Conservation (phyloP, 2,888 invertebrate species). For the Mythimna albipuncta region DNA sequence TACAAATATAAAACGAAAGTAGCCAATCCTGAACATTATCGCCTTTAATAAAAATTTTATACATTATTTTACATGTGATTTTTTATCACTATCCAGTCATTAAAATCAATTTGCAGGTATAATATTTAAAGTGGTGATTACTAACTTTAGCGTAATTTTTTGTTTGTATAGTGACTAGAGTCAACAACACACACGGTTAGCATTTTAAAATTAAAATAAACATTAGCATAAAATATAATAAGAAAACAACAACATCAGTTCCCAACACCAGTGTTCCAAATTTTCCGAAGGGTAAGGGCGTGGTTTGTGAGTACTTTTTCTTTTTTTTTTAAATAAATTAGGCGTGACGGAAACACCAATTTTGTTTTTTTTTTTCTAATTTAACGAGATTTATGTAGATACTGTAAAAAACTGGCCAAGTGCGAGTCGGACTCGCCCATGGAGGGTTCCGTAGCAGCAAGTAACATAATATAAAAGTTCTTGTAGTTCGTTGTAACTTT, state of each 20-base stretch:
- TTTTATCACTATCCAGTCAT: no score
- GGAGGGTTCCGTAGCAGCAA: no score
- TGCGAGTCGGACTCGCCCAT: no score
- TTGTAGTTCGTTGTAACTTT: no score
- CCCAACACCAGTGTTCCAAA: not conserved
- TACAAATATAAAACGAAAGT: not conserved
- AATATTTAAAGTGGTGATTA: not conserved
- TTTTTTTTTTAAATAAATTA: not conserved
- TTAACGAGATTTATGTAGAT: no score
- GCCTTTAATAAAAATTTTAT: not conserved
- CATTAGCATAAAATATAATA: not conserved
- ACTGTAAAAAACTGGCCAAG: no score
- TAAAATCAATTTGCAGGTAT: no score
- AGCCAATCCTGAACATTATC: not conserved
- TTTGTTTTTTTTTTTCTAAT: no score
- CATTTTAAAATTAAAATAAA: slow-evolving; percentile 1
- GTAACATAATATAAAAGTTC: no score
- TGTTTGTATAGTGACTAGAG: slow-evolving; percentile 29
- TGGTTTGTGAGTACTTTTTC: not conserved
- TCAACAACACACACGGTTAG: not conserved
- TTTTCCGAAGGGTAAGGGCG: not conserved
- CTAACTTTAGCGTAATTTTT: not conserved
- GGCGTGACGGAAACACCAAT: no score
- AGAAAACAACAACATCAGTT: not conserved
- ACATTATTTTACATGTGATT: not conserved